phyloP scores from a whole-genome alignment of 2,113 vertebrate species.

The Bubo scandiacus region DNA sequence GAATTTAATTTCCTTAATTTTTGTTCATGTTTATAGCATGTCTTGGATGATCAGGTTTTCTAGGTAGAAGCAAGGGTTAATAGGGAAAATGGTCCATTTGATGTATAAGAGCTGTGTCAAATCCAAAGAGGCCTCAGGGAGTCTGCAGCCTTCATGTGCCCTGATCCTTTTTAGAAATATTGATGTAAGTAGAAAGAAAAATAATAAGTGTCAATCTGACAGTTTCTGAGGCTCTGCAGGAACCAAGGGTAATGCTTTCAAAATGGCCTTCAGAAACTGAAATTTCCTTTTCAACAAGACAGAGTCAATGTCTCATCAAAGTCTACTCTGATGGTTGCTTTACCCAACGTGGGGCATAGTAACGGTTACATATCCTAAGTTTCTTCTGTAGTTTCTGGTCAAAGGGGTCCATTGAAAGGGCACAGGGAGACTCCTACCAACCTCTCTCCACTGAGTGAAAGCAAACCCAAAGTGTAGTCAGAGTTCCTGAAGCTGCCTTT shows the following conservation, averaged over 20 bases:
- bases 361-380: background rate
- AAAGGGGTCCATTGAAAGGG: background rate
- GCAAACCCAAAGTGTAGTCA: background rate
- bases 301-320: background rate
- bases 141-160: background rate
- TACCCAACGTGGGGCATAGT: background rate
- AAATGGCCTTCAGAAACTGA: background rate
- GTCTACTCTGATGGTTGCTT: background rate
- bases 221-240: constrained; percentile 4
- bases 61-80: background rate
- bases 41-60: background rate
- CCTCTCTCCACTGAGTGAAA: background rate
- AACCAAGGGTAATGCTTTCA: background rate
- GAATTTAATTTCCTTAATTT: background rate
- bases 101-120: background rate
- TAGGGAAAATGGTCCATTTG: background rate
- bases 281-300: constrained; percentile 2
- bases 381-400: background rate
- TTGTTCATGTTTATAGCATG: background rate
- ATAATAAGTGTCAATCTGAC: constrained; percentile 17
- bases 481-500: background rate
- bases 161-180: constrained; percentile 20
- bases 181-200: constrained; percentile 28
- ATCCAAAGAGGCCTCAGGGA: constrained; percentile 9
- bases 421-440: background rate